Evolutionary conservation across 1,140 invertebrate species (phyloP), one percentile per base, ranked within the genome.

Genomic region (Drosophila gunungcola): DNA sequence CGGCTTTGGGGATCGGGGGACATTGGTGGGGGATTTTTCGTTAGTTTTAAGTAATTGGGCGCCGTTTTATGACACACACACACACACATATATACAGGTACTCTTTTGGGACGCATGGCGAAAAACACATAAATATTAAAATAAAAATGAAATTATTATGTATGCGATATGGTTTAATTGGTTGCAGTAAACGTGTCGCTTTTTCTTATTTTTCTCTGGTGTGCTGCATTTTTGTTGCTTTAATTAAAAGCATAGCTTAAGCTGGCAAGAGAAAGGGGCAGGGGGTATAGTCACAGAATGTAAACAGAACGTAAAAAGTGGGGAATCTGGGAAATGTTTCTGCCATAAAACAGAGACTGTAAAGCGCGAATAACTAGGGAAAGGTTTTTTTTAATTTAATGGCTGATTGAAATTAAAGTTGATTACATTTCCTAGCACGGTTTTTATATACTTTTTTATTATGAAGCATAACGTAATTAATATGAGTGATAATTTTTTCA

Each of bases 11-110:
- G 67, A 57, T 36, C 46, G 32, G 29, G 67, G 67, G 64, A 61
- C 62, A 57, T 61, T 48, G 70, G 72, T 49, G 70, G 60, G 83
- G 70, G 76, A 69, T 70, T 80, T 80, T 88, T 78, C 77, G 83
- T 88, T 88, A 88, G 83, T 88, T 88, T 83, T 88, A 89, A 88
- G 84, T 88, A 88, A 88, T 88, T 88, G 83, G 83, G 76, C 83
- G 76, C 79, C 79, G 73, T 88, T 88, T 88, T 86, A 86, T 73
- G 62, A 68, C 76, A 70, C 56, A 73, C 58, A 55, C 75, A 34
- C 16, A 54, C 27, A 11, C 12, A 43, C 12, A n/a, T 16, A 55
- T 9, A 55, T 9, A 11, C 51, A 54, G 53, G 52, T 58, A 16
- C 32, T 10, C 73, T 41, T 62, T 57, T 41, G 78, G 82, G 83